phyloP scores from a whole-genome alignment of 2,797 vertebrate species.

The Enteromius mattozi region DNA sequence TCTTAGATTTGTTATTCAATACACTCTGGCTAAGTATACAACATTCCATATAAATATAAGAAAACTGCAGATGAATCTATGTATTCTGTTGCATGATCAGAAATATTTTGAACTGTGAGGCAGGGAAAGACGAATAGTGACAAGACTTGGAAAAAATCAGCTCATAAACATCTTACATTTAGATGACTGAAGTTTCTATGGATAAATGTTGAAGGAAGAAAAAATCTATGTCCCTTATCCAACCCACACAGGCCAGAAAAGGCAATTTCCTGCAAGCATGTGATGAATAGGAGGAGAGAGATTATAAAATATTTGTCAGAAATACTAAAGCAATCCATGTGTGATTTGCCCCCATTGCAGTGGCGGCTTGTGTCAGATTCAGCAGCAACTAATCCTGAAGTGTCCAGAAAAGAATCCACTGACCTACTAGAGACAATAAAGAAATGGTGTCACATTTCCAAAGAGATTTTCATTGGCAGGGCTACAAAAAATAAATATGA shows the following conservation, averaged over 20 bases:
- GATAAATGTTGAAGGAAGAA: background rate
- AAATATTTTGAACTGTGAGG: background rate
- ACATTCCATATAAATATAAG: background rate
- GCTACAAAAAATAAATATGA: slow-evolving; percentile 6
- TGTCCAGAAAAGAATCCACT: slow-evolving; percentile 24
- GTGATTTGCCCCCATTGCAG: slow-evolving; percentile 41
- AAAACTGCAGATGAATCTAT: background rate
- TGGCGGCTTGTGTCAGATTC: slow-evolving; percentile 33
- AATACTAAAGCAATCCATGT: slow-evolving; percentile 32
- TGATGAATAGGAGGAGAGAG: slow-evolving; percentile 38
- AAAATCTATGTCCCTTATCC: background rate
- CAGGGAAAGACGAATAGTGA: background rate
- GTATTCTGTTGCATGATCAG: background rate
- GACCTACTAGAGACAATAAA: slow-evolving; percentile 16
- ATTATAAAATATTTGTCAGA: slow-evolving; percentile 51
- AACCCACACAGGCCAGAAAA: background rate
- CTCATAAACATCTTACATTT: slow-evolving; percentile 1
- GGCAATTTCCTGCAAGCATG: background rate
- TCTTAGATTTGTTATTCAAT: background rate
- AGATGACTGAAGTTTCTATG: slow-evolving; percentile 23
- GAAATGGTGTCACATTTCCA: background rate
- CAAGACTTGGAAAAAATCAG: background rate
- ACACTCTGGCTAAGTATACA: background rate
- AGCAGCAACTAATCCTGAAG: slow-evolving; percentile 25
- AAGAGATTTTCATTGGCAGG: background rate